These are phyloP conservation scores for Oxyscelio sp. DNA, from an alignment of 2,888 invertebrate species.

Conservation along the genomic window DNA sequence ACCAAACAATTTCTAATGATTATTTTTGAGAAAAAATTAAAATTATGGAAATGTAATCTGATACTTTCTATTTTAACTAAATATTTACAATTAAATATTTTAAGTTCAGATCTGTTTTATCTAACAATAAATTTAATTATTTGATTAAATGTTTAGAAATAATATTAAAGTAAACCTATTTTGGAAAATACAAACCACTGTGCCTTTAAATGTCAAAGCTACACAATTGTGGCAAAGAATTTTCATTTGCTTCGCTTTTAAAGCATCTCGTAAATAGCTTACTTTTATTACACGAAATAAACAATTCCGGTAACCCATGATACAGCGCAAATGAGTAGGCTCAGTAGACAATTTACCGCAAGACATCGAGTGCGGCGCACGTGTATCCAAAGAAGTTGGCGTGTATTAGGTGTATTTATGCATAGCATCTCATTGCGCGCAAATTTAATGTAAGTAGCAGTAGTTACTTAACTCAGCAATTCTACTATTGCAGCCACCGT, in stretches of 20 bases:
- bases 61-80: too few species aligned
- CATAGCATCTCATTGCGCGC: constrained; percentile 86
- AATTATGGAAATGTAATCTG: too few species aligned
- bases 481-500: constrained; percentile 82
- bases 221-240: background rate
- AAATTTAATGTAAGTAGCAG: constrained; percentile 86
- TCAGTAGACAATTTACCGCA: constrained; percentile 57
- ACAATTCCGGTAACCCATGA: constrained; percentile 3
- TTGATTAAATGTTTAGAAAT: too few species aligned
- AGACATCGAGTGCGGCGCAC: constrained; percentile 57
- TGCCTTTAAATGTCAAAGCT: background rate
- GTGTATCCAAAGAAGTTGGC: constrained; percentile 42
- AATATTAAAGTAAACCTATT: background rate
- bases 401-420: constrained; percentile 86
- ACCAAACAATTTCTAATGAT: too few species aligned
- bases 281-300: background rate
- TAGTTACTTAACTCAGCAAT: constrained; percentile 87
- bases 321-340: constrained; percentile 26
- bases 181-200: background rate
- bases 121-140: too few species aligned
- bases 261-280: constrained; percentile 2
- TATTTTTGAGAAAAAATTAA: too few species aligned
- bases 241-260: constrained; percentile 9
- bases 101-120: too few species aligned
- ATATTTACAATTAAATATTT: too few species aligned